Conservation (phyloP, 2,113 vertebrate species). For the Plotosus lineatus region DNA sequence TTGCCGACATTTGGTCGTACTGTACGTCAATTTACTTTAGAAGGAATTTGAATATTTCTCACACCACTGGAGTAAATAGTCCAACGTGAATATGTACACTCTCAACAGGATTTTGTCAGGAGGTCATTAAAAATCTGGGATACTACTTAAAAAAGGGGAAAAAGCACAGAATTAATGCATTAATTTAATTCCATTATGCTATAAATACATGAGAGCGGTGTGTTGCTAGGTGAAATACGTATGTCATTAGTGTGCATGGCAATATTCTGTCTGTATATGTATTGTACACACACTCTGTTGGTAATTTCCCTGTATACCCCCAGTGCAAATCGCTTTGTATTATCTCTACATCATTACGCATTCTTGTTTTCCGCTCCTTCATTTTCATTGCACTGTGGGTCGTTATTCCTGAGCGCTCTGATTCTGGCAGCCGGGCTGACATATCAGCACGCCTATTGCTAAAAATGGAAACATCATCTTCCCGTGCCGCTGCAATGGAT, state of each 20-base stretch:
- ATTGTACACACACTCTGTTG: background rate
- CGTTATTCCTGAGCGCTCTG: background rate
- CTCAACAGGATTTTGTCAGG: background rate
- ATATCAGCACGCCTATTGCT: constrained; percentile 4
- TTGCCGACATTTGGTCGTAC: background rate
- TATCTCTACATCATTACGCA: constrained; percentile 3
- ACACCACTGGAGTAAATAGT: background rate
- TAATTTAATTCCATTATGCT: background rate
- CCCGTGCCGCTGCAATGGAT: background rate
- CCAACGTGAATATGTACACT: background rate
- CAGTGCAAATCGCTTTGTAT: background rate
- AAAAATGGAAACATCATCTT: constrained; percentile 25
- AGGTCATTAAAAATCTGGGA: background rate
- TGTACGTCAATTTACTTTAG: background rate
- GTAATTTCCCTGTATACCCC: background rate
- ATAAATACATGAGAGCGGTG: background rate
- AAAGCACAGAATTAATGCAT: background rate
- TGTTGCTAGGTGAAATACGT: background rate
- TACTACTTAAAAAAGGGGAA: background rate
- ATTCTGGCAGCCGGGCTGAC: constrained; percentile 17
- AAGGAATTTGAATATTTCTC: background rate
- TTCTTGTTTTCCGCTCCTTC: background rate
- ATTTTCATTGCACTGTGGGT: constrained; percentile 22
- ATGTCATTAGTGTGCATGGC: background rate
- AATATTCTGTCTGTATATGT: background rate